phyloP scores from a whole-genome alignment of 2,797 vertebrate species.

The Xyrichtys novacula region DNA sequence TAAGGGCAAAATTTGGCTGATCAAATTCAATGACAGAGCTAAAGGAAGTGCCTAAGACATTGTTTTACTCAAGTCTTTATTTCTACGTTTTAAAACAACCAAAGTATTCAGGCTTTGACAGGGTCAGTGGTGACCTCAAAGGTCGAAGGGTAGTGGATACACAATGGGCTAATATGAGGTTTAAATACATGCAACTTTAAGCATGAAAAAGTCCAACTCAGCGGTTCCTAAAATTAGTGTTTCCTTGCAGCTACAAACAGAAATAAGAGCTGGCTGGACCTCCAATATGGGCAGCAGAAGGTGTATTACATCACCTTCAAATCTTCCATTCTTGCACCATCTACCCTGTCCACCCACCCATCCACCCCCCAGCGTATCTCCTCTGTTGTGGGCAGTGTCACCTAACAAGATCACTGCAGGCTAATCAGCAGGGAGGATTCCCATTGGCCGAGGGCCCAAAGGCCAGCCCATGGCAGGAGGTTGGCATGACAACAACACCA shows the following conservation, averaged over 20 bases:
- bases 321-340: slow-evolving; percentile 21
- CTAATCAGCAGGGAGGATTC: slow-evolving; percentile 73
- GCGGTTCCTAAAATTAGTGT: too few relatives aligned
- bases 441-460: slow-evolving; percentile 59
- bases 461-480: slow-evolving; percentile 42
- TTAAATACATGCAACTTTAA: too few relatives aligned
- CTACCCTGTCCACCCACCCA: not conserved
- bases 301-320: slow-evolving; percentile 52
- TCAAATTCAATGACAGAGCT: too few relatives aligned
- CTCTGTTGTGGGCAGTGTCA: slow-evolving; percentile 32
- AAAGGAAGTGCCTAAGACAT: too few relatives aligned
- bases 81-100: too few relatives aligned
- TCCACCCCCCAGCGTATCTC: not conserved
- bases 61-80: too few relatives aligned
- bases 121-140: too few relatives aligned
- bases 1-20: too few relatives aligned
- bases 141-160: too few relatives aligned
- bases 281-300: slow-evolving; percentile 32
- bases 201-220: too few relatives aligned
- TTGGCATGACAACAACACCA: slow-evolving; percentile 73
- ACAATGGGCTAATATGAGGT: too few relatives aligned
- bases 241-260: not conserved
- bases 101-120: too few relatives aligned
- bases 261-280: not conserved
- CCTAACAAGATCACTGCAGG: slow-evolving; percentile 70